These are phyloP conservation scores for Nemopilema nomurai DNA, from an alignment of 30 jellyfish, hydroid and myxozoan species.

Conservation along the genomic window DNA sequence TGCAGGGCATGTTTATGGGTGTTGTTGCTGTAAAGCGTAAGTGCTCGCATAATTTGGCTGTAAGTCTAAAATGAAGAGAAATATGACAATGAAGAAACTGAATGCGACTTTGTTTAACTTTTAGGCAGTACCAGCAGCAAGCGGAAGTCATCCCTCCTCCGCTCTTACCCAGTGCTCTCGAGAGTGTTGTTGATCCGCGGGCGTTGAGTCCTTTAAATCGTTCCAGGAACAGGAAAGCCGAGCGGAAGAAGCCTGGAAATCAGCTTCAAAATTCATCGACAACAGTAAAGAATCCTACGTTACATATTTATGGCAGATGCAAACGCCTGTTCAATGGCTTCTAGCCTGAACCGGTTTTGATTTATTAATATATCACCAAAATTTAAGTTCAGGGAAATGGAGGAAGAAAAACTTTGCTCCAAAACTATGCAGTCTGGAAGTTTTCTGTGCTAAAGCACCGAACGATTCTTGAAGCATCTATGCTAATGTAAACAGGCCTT, in stretches of 20 bases:
- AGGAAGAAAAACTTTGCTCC: too few species aligned
- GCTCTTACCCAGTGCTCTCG: not conserved
- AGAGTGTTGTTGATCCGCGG: constrained; percentile 61
- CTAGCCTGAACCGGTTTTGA: too few species aligned
- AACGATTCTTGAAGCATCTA: too few species aligned
- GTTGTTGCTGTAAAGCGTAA: too few species aligned
- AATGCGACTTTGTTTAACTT: not conserved
- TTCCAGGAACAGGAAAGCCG: constrained; percentile 66
- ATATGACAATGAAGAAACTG: not conserved
- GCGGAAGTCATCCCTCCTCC: not conserved
- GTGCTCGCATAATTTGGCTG: not conserved
- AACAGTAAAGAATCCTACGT: not conserved
- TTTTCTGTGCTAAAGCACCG: too few species aligned
- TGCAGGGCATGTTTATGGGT: too few species aligned
- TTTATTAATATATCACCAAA: too few species aligned
- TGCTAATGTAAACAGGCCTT: too few species aligned
- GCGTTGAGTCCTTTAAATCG: constrained; percentile 85
- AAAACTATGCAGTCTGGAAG: too few species aligned
- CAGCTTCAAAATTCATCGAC: constrained; percentile 1
- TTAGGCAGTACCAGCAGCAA: constrained; percentile 7
- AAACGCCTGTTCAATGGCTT: too few species aligned
- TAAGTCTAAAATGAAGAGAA: not conserved
- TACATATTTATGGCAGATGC: not conserved
- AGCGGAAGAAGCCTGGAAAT: constrained; percentile 21
- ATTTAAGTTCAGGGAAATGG: too few species aligned